Conservation (phyloP, 2,888 invertebrate genomes). For the Adineta ricciae region DNA sequence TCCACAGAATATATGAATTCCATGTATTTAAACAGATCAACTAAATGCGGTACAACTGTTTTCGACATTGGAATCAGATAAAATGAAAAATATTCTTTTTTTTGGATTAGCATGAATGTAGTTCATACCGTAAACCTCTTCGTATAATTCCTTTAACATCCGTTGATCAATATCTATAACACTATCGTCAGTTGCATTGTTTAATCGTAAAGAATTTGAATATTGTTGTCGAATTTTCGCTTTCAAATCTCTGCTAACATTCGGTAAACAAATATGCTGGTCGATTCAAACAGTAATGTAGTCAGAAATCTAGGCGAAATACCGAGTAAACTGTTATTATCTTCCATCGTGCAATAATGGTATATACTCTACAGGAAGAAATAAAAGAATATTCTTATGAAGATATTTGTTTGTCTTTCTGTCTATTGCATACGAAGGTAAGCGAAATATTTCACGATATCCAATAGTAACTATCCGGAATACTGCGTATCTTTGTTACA, state of each 20-base stretch:
- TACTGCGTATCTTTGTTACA: no score
- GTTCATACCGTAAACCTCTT: not conserved
- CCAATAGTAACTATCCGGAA: no score
- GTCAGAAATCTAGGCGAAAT: not conserved
- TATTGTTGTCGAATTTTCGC: not conserved
- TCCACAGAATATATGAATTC: slow-evolving; percentile 10
- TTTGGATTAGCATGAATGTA: not conserved
- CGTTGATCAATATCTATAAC: not conserved
- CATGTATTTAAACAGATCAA: not conserved
- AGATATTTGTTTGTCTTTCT: no score
- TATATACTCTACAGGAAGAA: no score
- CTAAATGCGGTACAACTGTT: not conserved
- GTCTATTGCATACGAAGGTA: no score
- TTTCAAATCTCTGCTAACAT: not conserved
- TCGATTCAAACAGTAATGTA: slow-evolving; percentile 3
- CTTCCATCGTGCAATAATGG: no score
- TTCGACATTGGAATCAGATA: not conserved
- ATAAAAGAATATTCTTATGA: no score
- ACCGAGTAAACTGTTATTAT: no score
- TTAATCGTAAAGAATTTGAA: not conserved
- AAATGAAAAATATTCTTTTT: slow-evolving; percentile 4
- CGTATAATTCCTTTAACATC: not conserved
- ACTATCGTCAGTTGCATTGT: not conserved
- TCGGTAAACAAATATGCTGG: not conserved
- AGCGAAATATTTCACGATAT: no score